phyloP scores from a whole-genome alignment of 2,888 invertebrate species.

The Leptopterna dolabrata region DNA sequence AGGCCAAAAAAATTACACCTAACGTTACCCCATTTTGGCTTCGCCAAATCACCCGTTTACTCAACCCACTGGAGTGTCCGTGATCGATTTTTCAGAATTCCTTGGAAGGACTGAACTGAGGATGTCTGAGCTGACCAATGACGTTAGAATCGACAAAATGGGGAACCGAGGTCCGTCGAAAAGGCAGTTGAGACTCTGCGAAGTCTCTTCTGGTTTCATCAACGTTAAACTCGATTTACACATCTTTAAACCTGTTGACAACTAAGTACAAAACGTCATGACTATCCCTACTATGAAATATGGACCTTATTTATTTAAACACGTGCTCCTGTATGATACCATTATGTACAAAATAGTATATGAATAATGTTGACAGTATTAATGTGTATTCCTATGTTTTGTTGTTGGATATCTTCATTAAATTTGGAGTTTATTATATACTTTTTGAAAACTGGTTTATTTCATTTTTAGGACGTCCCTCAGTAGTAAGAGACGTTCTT shows the following conservation, averaged over 20 bases:
- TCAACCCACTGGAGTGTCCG: too few species aligned
- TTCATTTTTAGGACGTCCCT: not conserved
- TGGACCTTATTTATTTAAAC: not conserved
- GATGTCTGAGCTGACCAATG: slow-evolving; percentile 72
- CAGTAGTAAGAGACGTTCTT: too few species aligned
- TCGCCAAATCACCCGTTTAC: too few species aligned
- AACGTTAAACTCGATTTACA: slow-evolving; percentile 78
- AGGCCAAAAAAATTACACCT: too few species aligned
- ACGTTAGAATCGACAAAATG: slow-evolving; percentile 63
- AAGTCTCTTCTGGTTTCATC: slow-evolving; percentile 78
- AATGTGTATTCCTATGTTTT: not conserved
- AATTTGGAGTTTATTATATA: not conserved
- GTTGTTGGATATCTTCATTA: not conserved
- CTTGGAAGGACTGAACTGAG: slow-evolving; percentile 78
- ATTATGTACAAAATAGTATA: not conserved
- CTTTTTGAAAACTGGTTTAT: not conserved
- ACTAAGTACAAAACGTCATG: not conserved
- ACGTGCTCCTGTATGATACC: not conserved
- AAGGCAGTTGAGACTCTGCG: slow-evolving; percentile 74
- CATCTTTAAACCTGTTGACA: slow-evolving; percentile 68
- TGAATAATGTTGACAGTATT: not conserved
- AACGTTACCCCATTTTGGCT: too few species aligned
- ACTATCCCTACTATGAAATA: not conserved
- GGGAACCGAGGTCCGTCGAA: slow-evolving; percentile 72
- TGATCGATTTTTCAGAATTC: slow-evolving; percentile 77